Evolutionary conservation across 2,888 invertebrate species (phyloP).

Genomic region (Tinea trinotella): DNA sequence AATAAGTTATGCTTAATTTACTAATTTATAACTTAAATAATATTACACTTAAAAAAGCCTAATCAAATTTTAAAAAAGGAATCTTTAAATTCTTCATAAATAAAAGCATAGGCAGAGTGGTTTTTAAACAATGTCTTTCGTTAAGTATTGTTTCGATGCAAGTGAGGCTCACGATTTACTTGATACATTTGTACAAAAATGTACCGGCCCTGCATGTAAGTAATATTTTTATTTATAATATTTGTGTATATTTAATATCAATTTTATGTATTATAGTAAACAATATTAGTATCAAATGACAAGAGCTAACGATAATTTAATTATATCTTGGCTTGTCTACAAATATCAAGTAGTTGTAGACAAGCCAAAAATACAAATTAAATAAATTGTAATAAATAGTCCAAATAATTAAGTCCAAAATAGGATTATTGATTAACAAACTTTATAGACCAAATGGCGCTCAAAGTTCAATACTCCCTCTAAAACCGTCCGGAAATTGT

Average conservation of each 20-base stretch:
- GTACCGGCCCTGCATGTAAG: conserved; percentile 88
- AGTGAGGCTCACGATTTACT: conserved; percentile 81
- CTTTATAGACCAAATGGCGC: conserved; percentile 4
- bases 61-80: no score
- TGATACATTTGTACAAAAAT: conserved; percentile 83
- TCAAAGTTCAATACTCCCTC: conserved; percentile 11
- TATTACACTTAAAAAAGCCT: no score
- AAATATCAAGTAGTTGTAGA: no score
- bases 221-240: conserved; percentile 33
- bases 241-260: no score
- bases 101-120: no score
- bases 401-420: neutral
- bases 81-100: no score
- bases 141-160: conserved; percentile 86
- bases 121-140: conserved; percentile 75
- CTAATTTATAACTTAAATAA: neutral
- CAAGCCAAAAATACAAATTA: no score
- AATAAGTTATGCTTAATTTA: neutral
- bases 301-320: conserved; percentile 1
- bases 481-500: neutral
- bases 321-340: no score
- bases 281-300: neutral
- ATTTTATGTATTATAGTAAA: no score
- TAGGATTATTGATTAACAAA: neutral
- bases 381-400: neutral